Base-by-base conservation (phyloP, 2,888 invertebrate species). In the Sturmia bella region DNA sequence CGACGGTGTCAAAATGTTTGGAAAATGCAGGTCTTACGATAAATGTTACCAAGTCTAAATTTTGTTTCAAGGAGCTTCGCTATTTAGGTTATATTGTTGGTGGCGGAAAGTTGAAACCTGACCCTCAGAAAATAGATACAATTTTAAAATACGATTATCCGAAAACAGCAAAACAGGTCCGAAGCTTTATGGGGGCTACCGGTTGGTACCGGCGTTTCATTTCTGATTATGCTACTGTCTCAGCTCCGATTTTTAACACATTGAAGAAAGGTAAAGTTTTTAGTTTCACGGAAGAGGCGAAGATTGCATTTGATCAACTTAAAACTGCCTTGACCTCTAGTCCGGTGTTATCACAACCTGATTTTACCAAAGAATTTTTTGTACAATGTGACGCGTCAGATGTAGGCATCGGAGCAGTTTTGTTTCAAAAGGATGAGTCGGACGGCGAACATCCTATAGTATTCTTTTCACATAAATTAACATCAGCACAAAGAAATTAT, bases 131-230 rank as follows among this genome's bases (percentile, higher is more conserved):
- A 11, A 15, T 39, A 3, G 19, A 57, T 1, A 57, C 57, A 0
- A 39, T 57, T 6, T 1, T 57, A 5, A 57, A 57, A 39, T 37
- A 19, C 7, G 19, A 17, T 1, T 59, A 59, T n/a, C 57, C 57
- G 57, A 57, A 39, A 39, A 57, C 57, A 0, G 57, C 57, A 3
- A 57, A 17, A 5, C 57, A 57, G 19, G 39, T 57, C 4, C 12
- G 57, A 2, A 57, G 39, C 19, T 57, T 37, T 13, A 57, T 57
- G 57, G 57, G 37, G 6, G 37, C 57, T 15, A 57, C 37, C 1
- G 32, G 54, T 7, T 32, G 15, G 32, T 52, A 52, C 52, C 1
- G 54, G 27, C 54, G 57, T 11, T 57, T 57, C 19, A 57, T 57
- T 1, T 37, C 57, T 1, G 19, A 57, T 13, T 32, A 56, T 11